Evolutionary conservation across 2,888 invertebrate species (phyloP).

Genomic region (Spicauda simplicius): DNA sequence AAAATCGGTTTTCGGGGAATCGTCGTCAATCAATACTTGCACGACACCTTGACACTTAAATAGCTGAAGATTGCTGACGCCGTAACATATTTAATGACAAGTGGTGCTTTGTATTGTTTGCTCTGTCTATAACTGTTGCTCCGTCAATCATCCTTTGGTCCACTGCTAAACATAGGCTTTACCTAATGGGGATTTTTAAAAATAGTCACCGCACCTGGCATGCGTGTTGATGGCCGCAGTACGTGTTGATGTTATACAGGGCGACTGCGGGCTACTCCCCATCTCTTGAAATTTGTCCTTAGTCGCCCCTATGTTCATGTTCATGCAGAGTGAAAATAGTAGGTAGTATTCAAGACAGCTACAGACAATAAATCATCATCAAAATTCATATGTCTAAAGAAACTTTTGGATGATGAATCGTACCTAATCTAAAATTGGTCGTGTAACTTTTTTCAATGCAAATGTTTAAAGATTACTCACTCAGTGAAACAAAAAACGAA

Average conservation of each 20-base stretch:
- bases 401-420: not conserved
- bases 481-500: slow-evolving; percentile 17
- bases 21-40: slow-evolving; percentile 67
- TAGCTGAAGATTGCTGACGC: slow-evolving; percentile 21
- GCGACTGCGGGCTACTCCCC: no score
- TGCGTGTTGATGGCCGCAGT: no score
- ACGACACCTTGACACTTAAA: slow-evolving; percentile 29
- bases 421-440: no score
- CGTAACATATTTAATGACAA: slow-evolving; percentile 6
- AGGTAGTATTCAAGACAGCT: no score
- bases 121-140: not conserved
- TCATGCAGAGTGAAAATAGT: no score
- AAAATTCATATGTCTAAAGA: not conserved
- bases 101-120: not conserved
- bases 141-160: no score
- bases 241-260: no score
- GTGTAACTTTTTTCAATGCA: not conserved
- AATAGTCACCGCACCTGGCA: no score
- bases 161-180: no score
- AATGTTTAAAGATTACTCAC: slow-evolving; percentile 9
- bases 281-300: no score
- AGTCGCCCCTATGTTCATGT: no score
- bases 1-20: slow-evolving; percentile 74
- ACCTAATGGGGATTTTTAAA: no score
- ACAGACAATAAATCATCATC: not conserved